Conservation (phyloP, 2,888 invertebrate species). For the Coelogynopora nodosa region DNA sequence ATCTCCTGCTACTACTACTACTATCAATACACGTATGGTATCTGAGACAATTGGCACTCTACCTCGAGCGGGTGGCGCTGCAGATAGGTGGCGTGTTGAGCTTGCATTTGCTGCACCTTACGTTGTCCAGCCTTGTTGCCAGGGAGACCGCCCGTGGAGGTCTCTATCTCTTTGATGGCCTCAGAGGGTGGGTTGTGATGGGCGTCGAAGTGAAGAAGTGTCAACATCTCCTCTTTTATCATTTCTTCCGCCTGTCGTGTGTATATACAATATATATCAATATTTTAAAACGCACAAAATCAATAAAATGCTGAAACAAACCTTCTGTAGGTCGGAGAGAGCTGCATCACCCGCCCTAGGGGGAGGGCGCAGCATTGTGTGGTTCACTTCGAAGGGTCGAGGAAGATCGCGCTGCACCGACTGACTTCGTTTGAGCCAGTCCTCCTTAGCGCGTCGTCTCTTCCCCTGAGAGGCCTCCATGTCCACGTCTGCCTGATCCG, state of each 20-base stretch:
- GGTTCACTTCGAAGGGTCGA: conserved; percentile 80
- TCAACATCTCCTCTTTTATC: conserved; percentile 90
- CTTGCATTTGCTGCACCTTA: neutral
- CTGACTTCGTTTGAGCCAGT: conserved; percentile 67
- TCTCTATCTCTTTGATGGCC: neutral
- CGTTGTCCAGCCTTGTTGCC: neutral
- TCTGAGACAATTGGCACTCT: too few species aligned
- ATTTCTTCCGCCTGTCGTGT: conserved; percentile 89
- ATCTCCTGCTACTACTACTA: too few species aligned
- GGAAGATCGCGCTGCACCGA: conserved; percentile 80
- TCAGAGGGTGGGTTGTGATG: conserved; percentile 52
- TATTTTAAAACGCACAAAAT: too few species aligned
- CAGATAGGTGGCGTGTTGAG: too few species aligned
- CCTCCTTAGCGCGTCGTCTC: neutral
- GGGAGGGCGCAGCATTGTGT: conserved; percentile 70
- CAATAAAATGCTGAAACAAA: too few species aligned
- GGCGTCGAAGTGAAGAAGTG: conserved; percentile 72
- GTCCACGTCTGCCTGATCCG: conserved; percentile 68
- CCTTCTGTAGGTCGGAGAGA: conserved; percentile 74
- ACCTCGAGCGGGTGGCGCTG: too few species aligned
- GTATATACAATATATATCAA: too few species aligned
- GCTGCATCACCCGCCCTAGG: conserved; percentile 66
- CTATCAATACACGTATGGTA: too few species aligned
- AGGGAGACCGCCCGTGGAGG: neutral
- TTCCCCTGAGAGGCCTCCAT: conserved; percentile 62